Percentiles rank a stretch among this genome's conserved stretches.
Evolutionary conservation across 1,140 invertebrate species (phyloP).

Genomic region (Gonioctena quinquepunctata): DNA sequence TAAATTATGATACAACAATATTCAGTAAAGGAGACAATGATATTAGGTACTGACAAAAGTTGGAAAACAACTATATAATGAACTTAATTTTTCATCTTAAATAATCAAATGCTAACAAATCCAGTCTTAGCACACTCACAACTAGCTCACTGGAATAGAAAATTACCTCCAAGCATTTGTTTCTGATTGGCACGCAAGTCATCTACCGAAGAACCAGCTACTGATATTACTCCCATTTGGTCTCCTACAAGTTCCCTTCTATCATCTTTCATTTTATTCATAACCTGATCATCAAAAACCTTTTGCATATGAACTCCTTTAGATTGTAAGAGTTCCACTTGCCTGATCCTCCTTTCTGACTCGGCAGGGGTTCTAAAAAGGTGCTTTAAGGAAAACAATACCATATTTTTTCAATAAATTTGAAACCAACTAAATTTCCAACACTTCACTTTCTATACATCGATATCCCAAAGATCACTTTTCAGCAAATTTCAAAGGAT

Average conservation of each 20-base stretch:
- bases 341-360: constrained; percentile 63
- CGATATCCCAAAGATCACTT: not conserved
- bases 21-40: too few relatives aligned
- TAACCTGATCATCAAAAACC: constrained; percentile 58
- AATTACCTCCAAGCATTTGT: constrained; percentile 46
- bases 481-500: constrained; percentile 50
- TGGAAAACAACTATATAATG: too few relatives aligned
- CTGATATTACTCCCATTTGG: constrained; percentile 6
- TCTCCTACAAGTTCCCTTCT: constrained; percentile 35
- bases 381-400: constrained; percentile 13
- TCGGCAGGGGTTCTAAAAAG: constrained; percentile 61
- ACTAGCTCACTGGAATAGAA: not conserved
- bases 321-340: constrained; percentile 64
- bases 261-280: constrained; percentile 38
- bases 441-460: not conserved
- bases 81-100: too few relatives aligned
- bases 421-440: not conserved
- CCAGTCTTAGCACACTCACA: not conserved
- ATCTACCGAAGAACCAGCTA: constrained; percentile 20
- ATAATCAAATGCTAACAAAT: too few relatives aligned
- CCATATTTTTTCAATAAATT: constrained; percentile 1
- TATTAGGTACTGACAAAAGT: too few relatives aligned
- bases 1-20: too few relatives aligned
- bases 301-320: constrained; percentile 62
- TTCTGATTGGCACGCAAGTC: constrained; percentile 41